Conservation (phyloP, 2,797 vertebrate species). For the Sebastes oblongus region DNA sequence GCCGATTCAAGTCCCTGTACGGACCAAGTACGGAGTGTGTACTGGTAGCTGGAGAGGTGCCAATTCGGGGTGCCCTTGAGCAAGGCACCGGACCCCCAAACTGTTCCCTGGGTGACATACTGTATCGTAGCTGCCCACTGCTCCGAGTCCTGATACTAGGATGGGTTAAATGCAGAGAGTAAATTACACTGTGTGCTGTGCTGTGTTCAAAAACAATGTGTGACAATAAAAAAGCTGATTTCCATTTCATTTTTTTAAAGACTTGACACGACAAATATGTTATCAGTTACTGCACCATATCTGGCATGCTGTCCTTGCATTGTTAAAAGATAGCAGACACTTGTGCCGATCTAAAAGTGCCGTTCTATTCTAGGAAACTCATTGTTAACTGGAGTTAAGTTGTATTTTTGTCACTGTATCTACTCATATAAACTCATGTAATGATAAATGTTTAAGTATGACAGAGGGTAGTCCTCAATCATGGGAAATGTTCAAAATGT, state of each 20-base stretch:
- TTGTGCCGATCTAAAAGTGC: neutral
- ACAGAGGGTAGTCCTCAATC: neutral
- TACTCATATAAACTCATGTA: neutral
- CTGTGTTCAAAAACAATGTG: no score
- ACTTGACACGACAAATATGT: slow-evolving; percentile 2
- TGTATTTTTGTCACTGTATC: neutral
- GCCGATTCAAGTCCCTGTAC: no score
- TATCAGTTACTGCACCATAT: neutral
- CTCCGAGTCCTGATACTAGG: no score
- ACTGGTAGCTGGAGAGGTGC: no score
- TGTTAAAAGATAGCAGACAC: slow-evolving; percentile 10
- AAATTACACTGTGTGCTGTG: no score
- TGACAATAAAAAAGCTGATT: no score
- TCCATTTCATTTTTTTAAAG: neutral
- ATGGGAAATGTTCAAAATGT: slow-evolving; percentile 3
- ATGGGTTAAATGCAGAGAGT: no score
- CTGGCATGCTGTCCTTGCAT: neutral
- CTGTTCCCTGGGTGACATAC: no score
- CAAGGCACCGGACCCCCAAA: no score
- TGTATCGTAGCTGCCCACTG: no score
- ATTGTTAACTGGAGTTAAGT: neutral
- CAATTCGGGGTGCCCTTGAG: no score
- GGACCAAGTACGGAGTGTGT: no score
- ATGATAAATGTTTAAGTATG: neutral
- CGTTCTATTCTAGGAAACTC: neutral